Conservation (phyloP, 2,888 invertebrate genomes). For the Coelopa pilipes region DNA sequence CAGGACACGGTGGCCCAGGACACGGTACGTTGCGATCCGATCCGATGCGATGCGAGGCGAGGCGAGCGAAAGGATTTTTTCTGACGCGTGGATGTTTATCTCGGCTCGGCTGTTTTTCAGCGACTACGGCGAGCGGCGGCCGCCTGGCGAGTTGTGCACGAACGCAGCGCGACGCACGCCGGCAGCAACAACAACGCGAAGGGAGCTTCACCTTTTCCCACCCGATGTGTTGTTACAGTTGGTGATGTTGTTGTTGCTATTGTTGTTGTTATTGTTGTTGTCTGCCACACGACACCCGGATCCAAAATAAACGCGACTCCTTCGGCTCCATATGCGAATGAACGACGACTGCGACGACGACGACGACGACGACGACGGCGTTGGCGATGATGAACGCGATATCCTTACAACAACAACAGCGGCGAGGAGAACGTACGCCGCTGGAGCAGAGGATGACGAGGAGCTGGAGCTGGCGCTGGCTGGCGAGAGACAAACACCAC, state of each 20-base stretch:
- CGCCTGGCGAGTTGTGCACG: conserved; percentile 51
- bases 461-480: background rate
- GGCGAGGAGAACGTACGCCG: background rate
- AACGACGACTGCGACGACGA: background rate
- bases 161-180: conserved; percentile 35
- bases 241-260: conserved; percentile 1
- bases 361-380: background rate
- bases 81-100: conserved; percentile 12
- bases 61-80: conserved; percentile 3
- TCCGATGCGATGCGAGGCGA: background rate
- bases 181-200: background rate
- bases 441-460: background rate
- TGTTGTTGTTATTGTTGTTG: conserved; percentile 15
- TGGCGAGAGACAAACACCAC: conserved; percentile 31
- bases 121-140: conserved; percentile 64
- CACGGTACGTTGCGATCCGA: background rate
- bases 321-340: background rate
- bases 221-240: conserved; percentile 1
- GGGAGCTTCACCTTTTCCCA: background rate
- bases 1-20: background rate
- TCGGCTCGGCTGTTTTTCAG: conserved; percentile 67
- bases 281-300: background rate
- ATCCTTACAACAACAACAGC: conserved; percentile 13
- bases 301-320: conserved; percentile 1
- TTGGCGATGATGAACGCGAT: background rate